Percentiles rank a stretch among this genome's conserved stretches.
Evolutionary conservation across 1,140 invertebrate species (phyloP).

Genomic region (Glomeris maerens): DNA sequence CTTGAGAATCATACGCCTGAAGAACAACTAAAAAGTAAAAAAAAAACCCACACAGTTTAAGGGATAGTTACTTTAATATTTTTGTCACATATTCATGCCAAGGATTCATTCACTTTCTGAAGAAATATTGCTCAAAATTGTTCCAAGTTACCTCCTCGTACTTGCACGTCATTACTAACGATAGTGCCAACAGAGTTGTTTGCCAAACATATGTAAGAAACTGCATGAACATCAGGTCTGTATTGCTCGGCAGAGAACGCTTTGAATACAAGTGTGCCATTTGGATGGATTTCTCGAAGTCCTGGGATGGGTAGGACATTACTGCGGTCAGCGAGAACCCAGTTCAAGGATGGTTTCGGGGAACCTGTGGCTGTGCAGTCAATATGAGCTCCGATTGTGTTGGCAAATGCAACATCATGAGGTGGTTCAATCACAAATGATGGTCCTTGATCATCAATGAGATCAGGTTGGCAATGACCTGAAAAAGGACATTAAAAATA

Average conservation of each 20-base stretch:
- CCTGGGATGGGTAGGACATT: neutral
- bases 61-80: neutral
- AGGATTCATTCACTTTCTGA: no score
- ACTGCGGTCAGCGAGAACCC: neutral
- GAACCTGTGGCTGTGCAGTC: neutral
- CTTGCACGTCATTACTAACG: slow-evolving; percentile 28
- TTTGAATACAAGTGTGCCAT: slow-evolving; percentile 30
- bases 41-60: no score
- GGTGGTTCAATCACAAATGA: neutral
- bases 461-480: no score
- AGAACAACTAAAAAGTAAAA: slow-evolving; percentile 52
- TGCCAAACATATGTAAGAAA: slow-evolving; percentile 29
- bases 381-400: neutral
- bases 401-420: neutral
- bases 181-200: slow-evolving; percentile 30
- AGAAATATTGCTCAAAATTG: no score
- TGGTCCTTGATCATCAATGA: no score
- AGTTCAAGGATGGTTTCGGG: neutral
- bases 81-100: neutral
- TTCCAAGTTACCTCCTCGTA: slow-evolving; percentile 33
- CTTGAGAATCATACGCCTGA: slow-evolving; percentile 70
- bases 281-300: slow-evolving; percentile 14
- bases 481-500: no score
- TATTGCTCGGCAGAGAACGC: slow-evolving; percentile 27
- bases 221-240: slow-evolving; percentile 22